Base-by-base conservation (phyloP, 2,797 vertebrate genomes). In the Protosalanx chinensis region DNA sequence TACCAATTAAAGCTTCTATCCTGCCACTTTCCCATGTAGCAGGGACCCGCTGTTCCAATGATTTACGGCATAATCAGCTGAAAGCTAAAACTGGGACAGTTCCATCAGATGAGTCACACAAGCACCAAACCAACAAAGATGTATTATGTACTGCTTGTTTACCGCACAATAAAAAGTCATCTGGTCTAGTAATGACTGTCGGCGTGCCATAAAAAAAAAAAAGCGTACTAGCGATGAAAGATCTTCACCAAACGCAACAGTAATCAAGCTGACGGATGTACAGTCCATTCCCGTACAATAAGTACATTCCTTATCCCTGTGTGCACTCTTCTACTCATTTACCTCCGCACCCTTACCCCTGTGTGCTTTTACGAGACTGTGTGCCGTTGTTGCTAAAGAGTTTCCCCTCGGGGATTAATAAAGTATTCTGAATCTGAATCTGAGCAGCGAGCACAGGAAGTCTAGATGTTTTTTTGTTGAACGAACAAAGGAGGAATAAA, bases 1-100 rank as follows among this genome's bases (percentile, higher is more conserved):
- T 89, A 84, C 77, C 89, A 91, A 90, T 92, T 92, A 90, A 90
- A 87, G 76, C 77, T 84, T 84, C 79, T 82, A 75, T 77, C 73
- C 80, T 73, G 78, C 72, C 70, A 77, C 66, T 29, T 66, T 12
- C 65, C 10, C 16, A 20, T 49, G 58, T 73, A 32, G 67, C 6
- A 63, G 8, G 33, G 15, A 64, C 67, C 75, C 10, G 56, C 56
- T 57, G 56, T n/a, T 27, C 8, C 64, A 73, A 33, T 64, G 16
- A 70, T 68, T 64, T 74, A 70, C 30, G 13, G 62, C 61, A 67
- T 69, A 65, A 78, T 72, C 68, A 56, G 64, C 72, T 69, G 1
- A 15, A 8, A 76, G 63, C 35, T 7, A 57, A 12, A 49, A 23
- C 51, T 29, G 5, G 73, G 46, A 8, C 56, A 67, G 74, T 27